Conservation (phyloP, 2,888 invertebrate species). For the Plutella xylostella region DNA sequence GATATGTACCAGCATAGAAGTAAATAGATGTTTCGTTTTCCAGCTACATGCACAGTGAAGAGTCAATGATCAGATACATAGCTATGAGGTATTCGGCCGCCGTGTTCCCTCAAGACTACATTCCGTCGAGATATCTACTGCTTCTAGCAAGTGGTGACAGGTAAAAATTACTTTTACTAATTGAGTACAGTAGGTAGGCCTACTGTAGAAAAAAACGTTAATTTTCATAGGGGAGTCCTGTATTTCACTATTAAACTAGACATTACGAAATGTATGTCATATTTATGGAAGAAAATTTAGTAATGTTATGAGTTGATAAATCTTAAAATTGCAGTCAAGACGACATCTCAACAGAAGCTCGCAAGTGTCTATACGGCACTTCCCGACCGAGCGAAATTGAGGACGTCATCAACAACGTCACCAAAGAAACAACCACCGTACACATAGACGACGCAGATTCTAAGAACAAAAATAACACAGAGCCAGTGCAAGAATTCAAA, state of each 20-base stretch:
- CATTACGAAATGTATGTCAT: no score
- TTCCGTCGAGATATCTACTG: slow-evolving; percentile 84
- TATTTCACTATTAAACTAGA: background rate
- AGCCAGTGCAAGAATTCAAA: slow-evolving; percentile 41
- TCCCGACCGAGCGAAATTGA: slow-evolving; percentile 63
- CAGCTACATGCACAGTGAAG: slow-evolving; percentile 82
- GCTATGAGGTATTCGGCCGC: slow-evolving; percentile 85
- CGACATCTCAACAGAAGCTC: slow-evolving; percentile 79
- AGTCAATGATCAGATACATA: slow-evolving; percentile 84
- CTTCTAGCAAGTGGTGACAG: slow-evolving; percentile 86
- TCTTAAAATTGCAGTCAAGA: slow-evolving; percentile 78
- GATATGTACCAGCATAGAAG: no score
- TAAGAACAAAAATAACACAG: slow-evolving; percentile 44
- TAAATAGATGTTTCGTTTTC: slow-evolving; percentile 35
- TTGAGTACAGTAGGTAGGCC: no score
- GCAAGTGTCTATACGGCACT: slow-evolving; percentile 80
- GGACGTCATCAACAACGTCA: slow-evolving; percentile 56
- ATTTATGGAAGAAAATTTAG: no score
- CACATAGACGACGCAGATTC: slow-evolving; percentile 38
- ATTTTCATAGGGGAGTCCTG: background rate
- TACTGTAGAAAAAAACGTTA: no score
- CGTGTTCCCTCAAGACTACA: slow-evolving; percentile 85
- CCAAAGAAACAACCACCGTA: slow-evolving; percentile 42
- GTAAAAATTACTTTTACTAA: no score
- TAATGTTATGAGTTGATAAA: no score